Conservation (phyloP, 2,888 invertebrate genomes). For the Synergus gifuensis region DNA sequence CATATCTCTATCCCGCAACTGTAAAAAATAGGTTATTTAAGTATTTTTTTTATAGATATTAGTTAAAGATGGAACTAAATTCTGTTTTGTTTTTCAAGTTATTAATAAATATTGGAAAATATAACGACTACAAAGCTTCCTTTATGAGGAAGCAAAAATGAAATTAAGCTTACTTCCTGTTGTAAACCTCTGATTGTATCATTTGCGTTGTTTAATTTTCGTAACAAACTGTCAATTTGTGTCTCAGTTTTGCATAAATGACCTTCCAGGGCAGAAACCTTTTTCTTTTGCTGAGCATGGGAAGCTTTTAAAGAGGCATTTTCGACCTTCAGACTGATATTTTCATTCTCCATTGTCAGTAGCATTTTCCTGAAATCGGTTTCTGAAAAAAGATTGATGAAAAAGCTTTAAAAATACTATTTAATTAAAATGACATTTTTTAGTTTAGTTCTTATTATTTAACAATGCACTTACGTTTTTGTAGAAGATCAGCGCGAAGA, state of each 20-base stretch:
- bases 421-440: constrained; percentile 3
- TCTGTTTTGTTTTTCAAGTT: background rate
- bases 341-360: constrained; percentile 85
- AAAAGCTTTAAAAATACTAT: constrained; percentile 15
- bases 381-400: constrained; percentile 61
- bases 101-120: background rate
- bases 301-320: constrained; percentile 83
- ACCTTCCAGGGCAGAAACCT: constrained; percentile 82
- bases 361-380: constrained; percentile 80
- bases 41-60: constrained; percentile 4
- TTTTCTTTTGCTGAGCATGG: constrained; percentile 84
- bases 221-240: constrained; percentile 81
- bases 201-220: constrained; percentile 83
- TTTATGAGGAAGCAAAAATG: background rate
- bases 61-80: constrained; percentile 4
- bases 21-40: constrained; percentile 41
- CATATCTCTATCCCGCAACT: constrained; percentile 78
- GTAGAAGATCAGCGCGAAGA: constrained; percentile 82
- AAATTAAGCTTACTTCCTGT: constrained; percentile 76
- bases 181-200: constrained; percentile 82
- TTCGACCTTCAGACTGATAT: constrained; percentile 84
- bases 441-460: background rate
- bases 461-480: constrained; percentile 79
- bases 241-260: constrained; percentile 84
- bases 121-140: no score